Base-by-base conservation (phyloP, 1,140 invertebrate genomes). In the Halictus rubicundus region DNA sequence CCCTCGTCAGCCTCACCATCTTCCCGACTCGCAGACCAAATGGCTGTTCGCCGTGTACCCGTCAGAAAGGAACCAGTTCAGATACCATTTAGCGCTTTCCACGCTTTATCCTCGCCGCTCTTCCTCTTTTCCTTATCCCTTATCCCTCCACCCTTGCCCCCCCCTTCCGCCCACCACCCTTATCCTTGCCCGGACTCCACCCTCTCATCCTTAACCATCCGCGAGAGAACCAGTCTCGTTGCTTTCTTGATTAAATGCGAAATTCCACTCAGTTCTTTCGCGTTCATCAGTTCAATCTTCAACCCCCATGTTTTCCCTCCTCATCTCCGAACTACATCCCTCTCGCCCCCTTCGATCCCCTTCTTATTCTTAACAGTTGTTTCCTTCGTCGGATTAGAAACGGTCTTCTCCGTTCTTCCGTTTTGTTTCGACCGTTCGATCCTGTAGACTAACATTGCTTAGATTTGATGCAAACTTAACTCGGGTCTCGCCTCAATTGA, bases 161-260 rank as follows among this genome's bases (percentile, higher is more conserved):
- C 52, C 0, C 21, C 52, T 6, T n/a, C 19, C 52, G 0, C 1
- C 52, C 21, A 0, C 16, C 52, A n/a, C 19, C 52, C 42, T 42
- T 10, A 9, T 10, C 42, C 12, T 42, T 46, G 10, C 42, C 42
- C 42, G 12, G 32, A 32, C 32, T 32, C 19, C 16, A 6, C 49
- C 49, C 54, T 57, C 54, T n/a, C 54, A n/a, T n/a, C 42, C 42
- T 46, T 46, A 46, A 46, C 42, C 42, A 46, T 52, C 81, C 72
- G 75, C 76, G 69, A 61, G 78, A 66, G 68, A 71, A 42, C 73
- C 66, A 59, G 60, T 77, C 86, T 87, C 83, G 76, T 86, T 88
- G 81, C 83, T 84, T 84, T 78, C 71, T 84, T 89, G 88, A 89
- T 89, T 89, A 89, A 89, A 89, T 89, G 86, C 88, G 84, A 88